Conservation (phyloP, 2,888 invertebrate genomes). For the Mantis religiosa region DNA sequence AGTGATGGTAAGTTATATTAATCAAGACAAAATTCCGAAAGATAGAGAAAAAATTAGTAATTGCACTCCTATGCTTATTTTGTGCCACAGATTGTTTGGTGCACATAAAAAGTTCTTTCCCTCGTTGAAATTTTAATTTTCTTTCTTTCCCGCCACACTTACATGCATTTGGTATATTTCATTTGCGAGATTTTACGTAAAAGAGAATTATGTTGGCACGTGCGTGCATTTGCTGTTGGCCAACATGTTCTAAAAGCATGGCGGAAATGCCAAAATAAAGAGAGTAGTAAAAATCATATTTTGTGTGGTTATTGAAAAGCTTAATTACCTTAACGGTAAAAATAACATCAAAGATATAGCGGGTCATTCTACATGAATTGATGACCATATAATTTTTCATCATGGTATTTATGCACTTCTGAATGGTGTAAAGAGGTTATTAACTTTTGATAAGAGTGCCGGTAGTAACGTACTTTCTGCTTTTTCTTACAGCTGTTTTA, state of each 20-base stretch:
- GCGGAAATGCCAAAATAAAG: not conserved
- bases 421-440: not conserved
- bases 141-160: too few relatives aligned
- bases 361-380: not conserved
- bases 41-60: too few relatives aligned
- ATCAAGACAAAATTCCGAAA: too few relatives aligned
- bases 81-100: too few relatives aligned
- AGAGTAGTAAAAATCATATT: not conserved
- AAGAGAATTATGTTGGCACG: too few relatives aligned
- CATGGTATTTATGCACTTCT: not conserved
- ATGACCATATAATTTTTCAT: not conserved
- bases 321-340: not conserved
- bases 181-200: too few relatives aligned
- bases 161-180: too few relatives aligned
- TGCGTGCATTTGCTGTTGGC: not conserved
- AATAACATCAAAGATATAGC: not conserved
- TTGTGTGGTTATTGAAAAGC: not conserved
- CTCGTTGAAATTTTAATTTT: too few relatives aligned
- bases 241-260: not conserved
- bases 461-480: not conserved
- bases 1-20: too few relatives aligned
- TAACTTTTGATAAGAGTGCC: not conserved
- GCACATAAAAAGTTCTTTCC: too few relatives aligned
- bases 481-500: constrained; percentile 74
- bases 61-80: too few relatives aligned